Base-by-base conservation (phyloP, 2,888 invertebrate species). In the Neocrepidodera transversa region DNA sequence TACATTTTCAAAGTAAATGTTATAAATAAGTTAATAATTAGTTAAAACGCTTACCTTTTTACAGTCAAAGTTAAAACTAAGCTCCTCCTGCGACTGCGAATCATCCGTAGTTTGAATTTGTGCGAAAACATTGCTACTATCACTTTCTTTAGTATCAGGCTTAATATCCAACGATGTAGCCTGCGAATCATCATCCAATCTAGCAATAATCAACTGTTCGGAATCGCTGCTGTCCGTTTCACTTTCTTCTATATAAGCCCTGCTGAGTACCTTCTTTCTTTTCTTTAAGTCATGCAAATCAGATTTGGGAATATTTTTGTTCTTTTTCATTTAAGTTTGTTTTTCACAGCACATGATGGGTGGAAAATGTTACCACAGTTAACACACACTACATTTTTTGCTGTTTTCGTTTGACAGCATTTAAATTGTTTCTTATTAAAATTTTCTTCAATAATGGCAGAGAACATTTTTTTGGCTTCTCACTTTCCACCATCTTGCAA, bases 161-260 rank as follows among this genome's bases (percentile, higher is more conserved):
- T 68, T 68, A 54, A 62, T 64, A 23, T 70, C 61, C 47, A 70
- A 53, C 20, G 68, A 72, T 48, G 66, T 71, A 6, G 70, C 72
- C 43, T 71, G 76, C 1, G 76, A 76, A 56, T 75, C 70, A 55
- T 79, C 80, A 63, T 78, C 80, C 1, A 74, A 78, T 56, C 76
- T 69, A 47, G 83, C 86, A 45, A 87, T 88, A 0, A 87, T 82
- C 16, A 87, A 80, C 58, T 84, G 82, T 66, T 87, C 87, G 0
- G 86, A 87, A 74, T 87, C 87, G 47, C 86, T 87, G 68, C 85
- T 85, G 59, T 87, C 87, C 1, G 84, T 81, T 5, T 85, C 86
- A 58, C 86, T 85, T 7, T 86, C 86, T 35, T 85, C 85, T 20
- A 81, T 76, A 58, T 80, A 82, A 35, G 82, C 80, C 47, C 81